phyloP scores from a whole-genome alignment of 2,113 vertebrate species.

The Okapia johnstoni region DNA sequence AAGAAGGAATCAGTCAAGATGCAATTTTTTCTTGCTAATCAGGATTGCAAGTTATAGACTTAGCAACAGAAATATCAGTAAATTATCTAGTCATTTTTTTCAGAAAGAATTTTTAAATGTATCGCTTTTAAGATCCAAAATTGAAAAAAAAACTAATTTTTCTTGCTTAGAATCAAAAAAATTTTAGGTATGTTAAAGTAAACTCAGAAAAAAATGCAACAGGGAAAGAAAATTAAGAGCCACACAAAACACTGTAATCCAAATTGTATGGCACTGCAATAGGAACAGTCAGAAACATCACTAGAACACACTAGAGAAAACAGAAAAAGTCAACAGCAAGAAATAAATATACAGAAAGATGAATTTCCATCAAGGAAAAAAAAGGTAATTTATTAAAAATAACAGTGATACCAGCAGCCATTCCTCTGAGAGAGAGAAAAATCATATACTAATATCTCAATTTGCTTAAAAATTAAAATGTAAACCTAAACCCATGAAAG shows the following conservation, averaged over 20 bases:
- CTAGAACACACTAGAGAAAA: neutral
- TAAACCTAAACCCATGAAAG: neutral
- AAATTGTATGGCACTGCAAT: neutral
- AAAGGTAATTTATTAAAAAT: neutral
- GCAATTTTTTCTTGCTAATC: neutral
- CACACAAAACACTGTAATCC: neutral
- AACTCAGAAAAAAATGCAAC: neutral
- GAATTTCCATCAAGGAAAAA: neutral
- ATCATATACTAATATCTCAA: neutral
- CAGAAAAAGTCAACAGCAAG: neutral
- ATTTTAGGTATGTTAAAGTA: neutral
- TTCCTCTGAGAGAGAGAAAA: neutral
- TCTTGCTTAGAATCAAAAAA: neutral
- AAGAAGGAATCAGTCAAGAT: neutral
- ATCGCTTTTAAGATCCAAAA: neutral
- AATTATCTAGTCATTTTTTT: neutral
- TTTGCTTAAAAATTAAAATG: constrained; percentile 29
- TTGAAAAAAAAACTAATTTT: neutral
- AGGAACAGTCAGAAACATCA: neutral
- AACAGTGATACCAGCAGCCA: neutral
- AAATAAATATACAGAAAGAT: constrained; percentile 22
- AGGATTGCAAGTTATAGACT: neutral
- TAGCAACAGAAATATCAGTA: neutral
- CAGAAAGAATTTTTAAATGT: neutral
- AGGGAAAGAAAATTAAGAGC: neutral